phyloP scores from a whole-genome alignment of 2,797 vertebrate genomes.

The Scolopax rusticola region DNA sequence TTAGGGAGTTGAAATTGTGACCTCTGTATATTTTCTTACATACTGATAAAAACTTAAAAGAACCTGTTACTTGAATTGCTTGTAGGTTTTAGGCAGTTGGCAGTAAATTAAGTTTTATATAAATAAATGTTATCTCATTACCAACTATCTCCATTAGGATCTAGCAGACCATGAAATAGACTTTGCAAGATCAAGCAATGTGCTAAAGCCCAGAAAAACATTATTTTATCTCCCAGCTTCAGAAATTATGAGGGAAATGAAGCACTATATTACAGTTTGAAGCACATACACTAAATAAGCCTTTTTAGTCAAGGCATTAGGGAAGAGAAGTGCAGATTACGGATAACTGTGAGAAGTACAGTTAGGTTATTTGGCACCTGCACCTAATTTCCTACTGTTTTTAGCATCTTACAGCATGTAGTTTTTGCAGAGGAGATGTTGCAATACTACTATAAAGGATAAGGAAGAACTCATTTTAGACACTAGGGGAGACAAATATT shows the following conservation, averaged over 20 bases:
- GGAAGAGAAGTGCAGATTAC: constrained; percentile 71
- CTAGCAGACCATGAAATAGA: constrained; percentile 84
- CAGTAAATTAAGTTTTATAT: constrained; percentile 80
- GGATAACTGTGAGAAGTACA: constrained; percentile 61
- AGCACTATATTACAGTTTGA: constrained; percentile 75
- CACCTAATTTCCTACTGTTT: constrained; percentile 56
- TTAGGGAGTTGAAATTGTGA: constrained; percentile 1
- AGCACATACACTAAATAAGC: constrained; percentile 73
- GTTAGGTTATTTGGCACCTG: constrained; percentile 60
- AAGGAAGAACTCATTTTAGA: background rate
- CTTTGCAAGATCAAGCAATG: constrained; percentile 80
- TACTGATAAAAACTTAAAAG: constrained; percentile 11
- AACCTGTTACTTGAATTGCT: constrained; percentile 61
- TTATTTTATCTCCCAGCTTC: constrained; percentile 76
- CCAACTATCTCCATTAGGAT: constrained; percentile 79
- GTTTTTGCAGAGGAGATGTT: constrained; percentile 30
- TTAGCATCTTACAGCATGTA: constrained; percentile 30
- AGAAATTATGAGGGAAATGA: constrained; percentile 79
- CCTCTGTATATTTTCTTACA: constrained; percentile 19
- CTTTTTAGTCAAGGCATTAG: constrained; percentile 70
- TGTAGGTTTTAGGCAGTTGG: constrained; percentile 70
- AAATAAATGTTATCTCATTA: constrained; percentile 85
- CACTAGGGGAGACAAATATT: background rate
- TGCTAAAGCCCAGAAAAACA: constrained; percentile 74
- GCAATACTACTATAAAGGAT: background rate